Evolutionary conservation across 1,140 invertebrate species (phyloP).

Genomic region (Sycobia sp.): DNA sequence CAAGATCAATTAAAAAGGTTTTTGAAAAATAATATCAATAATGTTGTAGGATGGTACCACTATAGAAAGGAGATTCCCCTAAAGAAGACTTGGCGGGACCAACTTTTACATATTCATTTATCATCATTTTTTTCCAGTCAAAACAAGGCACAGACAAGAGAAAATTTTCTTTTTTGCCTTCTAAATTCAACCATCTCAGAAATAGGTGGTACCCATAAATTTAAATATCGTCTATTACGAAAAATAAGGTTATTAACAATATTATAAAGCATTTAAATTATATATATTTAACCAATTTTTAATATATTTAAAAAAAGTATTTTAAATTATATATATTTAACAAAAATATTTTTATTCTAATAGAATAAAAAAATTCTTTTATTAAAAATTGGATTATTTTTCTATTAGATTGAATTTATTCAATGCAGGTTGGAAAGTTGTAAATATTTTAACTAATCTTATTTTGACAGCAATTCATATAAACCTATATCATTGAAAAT

Average conservation of each 20-base stretch:
- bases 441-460: no score
- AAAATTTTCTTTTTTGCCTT: constrained; percentile 63
- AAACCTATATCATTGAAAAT: constrained; percentile 54
- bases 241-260: neutral
- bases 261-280: constrained; percentile 21
- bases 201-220: constrained; percentile 63
- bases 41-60: constrained; percentile 70
- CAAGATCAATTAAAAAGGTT: constrained; percentile 61
- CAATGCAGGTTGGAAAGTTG: no score
- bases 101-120: constrained; percentile 65
- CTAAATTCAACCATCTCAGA: constrained; percentile 60
- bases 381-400: neutral
- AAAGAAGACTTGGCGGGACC: constrained; percentile 63
- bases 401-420: no score
- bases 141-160: constrained; percentile 34
- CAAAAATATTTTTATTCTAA: no score
- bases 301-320: no score
- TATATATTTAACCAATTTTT: no score
- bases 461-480: constrained; percentile 17
- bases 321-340: no score
- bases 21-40: constrained; percentile 59
- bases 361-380: neutral
- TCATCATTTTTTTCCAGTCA: constrained; percentile 58
- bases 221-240: constrained; percentile 60
- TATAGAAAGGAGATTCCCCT: constrained; percentile 63